Evolutionary conservation across 2,888 invertebrate genomes (phyloP).

Genomic region (Blomia tropicalis): DNA sequence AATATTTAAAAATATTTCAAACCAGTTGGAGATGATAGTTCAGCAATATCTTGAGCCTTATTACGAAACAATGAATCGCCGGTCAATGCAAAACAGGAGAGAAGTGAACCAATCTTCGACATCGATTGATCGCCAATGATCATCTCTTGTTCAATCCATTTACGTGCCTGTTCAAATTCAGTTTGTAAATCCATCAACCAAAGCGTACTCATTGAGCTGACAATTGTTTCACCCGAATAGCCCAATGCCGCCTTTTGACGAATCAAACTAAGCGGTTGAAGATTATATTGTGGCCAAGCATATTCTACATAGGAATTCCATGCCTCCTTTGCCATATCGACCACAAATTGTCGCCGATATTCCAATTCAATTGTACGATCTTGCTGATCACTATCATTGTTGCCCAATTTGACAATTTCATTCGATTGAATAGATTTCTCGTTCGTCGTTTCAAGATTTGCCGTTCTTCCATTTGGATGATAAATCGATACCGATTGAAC

Average conservation of each 20-base stretch:
- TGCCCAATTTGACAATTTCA: neutral
- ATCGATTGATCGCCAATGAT: neutral
- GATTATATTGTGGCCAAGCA: neutral
- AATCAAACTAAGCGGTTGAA: neutral
- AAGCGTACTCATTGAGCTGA: neutral
- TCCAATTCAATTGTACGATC: neutral
- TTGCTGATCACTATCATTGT: too few relatives aligned
- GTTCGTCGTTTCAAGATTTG: too few relatives aligned
- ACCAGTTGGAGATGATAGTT: neutral
- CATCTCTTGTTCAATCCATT: conserved; percentile 5
- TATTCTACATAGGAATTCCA: neutral
- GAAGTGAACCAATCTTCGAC: neutral
- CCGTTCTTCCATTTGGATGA: too few relatives aligned
- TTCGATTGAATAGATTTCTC: too few relatives aligned
- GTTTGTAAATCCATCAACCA: neutral
- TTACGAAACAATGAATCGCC: neutral
- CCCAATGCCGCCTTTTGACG: neutral
- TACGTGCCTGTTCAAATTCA: neutral
- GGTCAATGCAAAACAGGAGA: neutral
- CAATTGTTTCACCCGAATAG: neutral
- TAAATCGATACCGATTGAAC: too few relatives aligned
- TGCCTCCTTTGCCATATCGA: neutral
- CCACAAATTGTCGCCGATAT: conserved; percentile 6
- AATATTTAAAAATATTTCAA: neutral
- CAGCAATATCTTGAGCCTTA: neutral